These are phyloP conservation scores for Pithys albifrons DNA, from an alignment of 2,113 vertebrate genomes.

Conservation along the genomic window DNA sequence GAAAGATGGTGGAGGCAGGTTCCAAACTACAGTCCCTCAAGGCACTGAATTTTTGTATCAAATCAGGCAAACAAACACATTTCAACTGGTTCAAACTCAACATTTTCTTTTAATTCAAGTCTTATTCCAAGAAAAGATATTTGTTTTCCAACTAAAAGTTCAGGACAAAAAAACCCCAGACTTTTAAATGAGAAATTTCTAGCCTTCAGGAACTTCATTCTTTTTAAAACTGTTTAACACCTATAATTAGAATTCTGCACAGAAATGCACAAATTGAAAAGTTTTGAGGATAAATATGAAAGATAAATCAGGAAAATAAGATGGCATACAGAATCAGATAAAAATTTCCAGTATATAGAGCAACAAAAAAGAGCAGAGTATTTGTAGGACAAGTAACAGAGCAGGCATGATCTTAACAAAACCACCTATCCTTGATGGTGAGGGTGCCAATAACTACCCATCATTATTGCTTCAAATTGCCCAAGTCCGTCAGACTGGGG, in stretches of 20 bases:
- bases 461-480: not conserved
- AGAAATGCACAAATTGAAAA: not conserved
- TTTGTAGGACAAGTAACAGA: not conserved
- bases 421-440: not conserved
- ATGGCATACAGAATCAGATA: not conserved
- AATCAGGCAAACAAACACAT: not conserved
- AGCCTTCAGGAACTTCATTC: not conserved
- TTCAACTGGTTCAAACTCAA: not conserved
- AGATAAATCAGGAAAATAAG: not conserved
- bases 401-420: not conserved
- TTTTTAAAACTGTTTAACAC: not conserved
- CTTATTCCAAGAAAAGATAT: not conserved
- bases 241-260: not conserved
- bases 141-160: not conserved
- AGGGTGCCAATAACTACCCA: fast-evolving
- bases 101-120: not conserved
- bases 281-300: not conserved
- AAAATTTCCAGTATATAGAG: not conserved
- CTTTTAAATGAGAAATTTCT: not conserved
- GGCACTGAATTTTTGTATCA: not conserved
- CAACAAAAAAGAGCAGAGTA: not conserved
- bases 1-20: not conserved
- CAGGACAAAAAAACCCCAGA: fast-evolving
- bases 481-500: not conserved
- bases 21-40: not conserved